Base-by-base conservation (phyloP, 2,113 vertebrate genomes). In the Ctenomys sociabilis region DNA sequence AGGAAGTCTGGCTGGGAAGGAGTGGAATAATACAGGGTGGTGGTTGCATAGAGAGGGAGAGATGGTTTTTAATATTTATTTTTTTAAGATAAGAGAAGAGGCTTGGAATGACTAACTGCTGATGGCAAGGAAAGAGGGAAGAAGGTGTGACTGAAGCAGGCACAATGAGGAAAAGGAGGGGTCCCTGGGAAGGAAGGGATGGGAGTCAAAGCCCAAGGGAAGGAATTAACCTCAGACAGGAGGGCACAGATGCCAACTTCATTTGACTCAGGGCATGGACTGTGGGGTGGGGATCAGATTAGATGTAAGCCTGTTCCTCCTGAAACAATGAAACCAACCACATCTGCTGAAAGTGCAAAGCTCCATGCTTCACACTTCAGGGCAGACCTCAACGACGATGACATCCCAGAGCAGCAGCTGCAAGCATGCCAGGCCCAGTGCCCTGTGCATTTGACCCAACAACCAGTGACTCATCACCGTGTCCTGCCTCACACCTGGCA, bases 81-180 rank as follows among this genome's bases (percentile, higher is more conserved):
- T 84, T 85, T 91, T 94, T 94, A 97, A 96, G 97, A 97, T 97
- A 97, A 96, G 93, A 84, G 54, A 57, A n/a, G 61, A 96, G 32
- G 37, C 61, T 40, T 84, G 37, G 68, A 77, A 64, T 52, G n/a
- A 37, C 75, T 95, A 77, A 94, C 10, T 92, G 77, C 88, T 72
- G 59, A 92, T 83, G 73, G 88, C 49, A 95, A 95, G 82, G 70
- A 97, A 92, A 21, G 32, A 92, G 45, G 59, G 72, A 93, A 52
- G 85, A 88, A 96, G 91, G 91, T 45, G 93, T 10, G 80, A 94
- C 7, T 73, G 43, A 57, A 86, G 68, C 8, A 19, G 37, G 5
- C 77, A 83, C 81, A 81, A 1, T 90, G 24, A 91, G 78, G 49
- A 88, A 96, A 94, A 73, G 97, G 96, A 97, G 75, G 73, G 72